Percentiles rank a stretch among this genome's conserved stretches.
phyloP scores from a whole-genome alignment of 2,113 vertebrate species.

The Sinocyclocheilus grahami region DNA sequence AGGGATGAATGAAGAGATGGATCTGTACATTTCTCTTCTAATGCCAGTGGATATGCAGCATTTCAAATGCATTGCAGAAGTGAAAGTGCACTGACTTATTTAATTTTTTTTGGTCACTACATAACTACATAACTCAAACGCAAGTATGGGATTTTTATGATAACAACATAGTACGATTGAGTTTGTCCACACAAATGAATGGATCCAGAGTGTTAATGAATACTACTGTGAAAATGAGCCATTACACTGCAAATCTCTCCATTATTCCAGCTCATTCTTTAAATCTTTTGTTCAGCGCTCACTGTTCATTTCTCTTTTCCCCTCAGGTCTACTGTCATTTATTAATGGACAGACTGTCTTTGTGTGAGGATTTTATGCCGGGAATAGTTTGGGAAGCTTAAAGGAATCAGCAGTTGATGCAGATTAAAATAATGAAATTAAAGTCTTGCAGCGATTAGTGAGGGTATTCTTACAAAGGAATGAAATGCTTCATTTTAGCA shows the following conservation, averaged over 20 bases:
- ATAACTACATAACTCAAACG: not conserved
- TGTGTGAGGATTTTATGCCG: not conserved
- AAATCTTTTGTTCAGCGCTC: conserved; percentile 4
- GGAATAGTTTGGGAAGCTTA: not conserved
- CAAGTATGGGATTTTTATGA: not conserved
- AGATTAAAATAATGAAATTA: conserved; percentile 23
- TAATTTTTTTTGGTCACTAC: not conserved
- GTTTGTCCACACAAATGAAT: conserved; percentile 6
- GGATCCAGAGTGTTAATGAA: not conserved
- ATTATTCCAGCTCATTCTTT: conserved; percentile 18
- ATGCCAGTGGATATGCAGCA: too few relatives aligned
- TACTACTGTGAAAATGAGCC: conserved; percentile 6
- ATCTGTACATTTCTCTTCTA: too few relatives aligned
- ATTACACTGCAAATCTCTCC: conserved; percentile 14
- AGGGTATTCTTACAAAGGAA: not conserved
- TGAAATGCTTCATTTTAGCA: not conserved
- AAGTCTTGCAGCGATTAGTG: not conserved
- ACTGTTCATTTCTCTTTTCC: conserved; percentile 18
- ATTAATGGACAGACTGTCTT: conserved; percentile 1
- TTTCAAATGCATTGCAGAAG: too few relatives aligned
- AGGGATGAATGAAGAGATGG: too few relatives aligned
- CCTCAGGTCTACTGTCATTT: conserved; percentile 24
- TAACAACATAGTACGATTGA: not conserved
- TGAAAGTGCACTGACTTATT: too few relatives aligned
- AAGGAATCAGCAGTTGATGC: not conserved